Evolutionary conservation across 2,888 invertebrate species (phyloP).

Genomic region (Elmis aenea): DNA sequence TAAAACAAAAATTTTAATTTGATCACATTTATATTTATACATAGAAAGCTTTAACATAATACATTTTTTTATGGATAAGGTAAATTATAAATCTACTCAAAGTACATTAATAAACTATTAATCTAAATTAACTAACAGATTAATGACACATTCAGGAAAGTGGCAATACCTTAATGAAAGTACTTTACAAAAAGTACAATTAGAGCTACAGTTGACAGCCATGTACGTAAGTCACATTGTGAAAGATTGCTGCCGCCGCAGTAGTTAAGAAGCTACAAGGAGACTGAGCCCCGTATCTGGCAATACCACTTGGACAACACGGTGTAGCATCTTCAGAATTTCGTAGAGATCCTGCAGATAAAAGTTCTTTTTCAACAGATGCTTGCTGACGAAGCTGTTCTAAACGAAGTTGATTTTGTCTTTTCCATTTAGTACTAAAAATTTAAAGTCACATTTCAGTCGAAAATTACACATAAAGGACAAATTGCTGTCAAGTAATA

Average conservation of each 20-base stretch:
- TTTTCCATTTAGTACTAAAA: slow-evolving; percentile 80
- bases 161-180: no score
- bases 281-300: slow-evolving; percentile 41
- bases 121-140: no score
- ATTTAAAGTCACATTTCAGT: neutral
- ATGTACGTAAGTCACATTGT: slow-evolving; percentile 69
- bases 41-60: no score
- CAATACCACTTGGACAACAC: slow-evolving; percentile 41
- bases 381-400: slow-evolving; percentile 85
- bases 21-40: no score
- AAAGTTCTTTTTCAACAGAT: slow-evolving; percentile 65
- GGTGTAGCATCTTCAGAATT: slow-evolving; percentile 32
- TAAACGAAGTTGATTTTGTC: slow-evolving; percentile 79
- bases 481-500: no score
- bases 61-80: no score
- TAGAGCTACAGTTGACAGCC: slow-evolving; percentile 62
- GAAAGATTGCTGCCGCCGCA: slow-evolving; percentile 67
- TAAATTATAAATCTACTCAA: no score
- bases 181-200: no score
- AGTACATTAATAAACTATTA: no score
- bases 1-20: no score
- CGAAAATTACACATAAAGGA: neutral
- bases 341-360: slow-evolving; percentile 38
- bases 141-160: no score
- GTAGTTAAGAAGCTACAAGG: slow-evolving; percentile 63